Evolutionary conservation across 2,888 invertebrate genomes (phyloP), one percentile per base, ranked within the genome.

Genomic region (Mactromeris polynyma): DNA sequence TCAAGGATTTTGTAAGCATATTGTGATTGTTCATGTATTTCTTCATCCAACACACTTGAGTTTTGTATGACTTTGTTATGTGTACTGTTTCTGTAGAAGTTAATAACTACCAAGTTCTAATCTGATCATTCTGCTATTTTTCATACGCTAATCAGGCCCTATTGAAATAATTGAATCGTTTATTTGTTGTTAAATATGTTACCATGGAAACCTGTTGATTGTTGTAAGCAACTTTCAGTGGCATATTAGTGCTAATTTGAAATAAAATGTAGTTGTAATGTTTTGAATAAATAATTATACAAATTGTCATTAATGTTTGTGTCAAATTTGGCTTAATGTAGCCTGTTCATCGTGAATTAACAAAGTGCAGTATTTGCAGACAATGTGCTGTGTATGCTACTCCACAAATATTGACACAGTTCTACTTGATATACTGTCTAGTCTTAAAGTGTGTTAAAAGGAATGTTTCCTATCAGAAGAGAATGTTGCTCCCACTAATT

Each of bases 241-340:
- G 73, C 73, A 73, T 73, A 36, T 73, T 73, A 73, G 73, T 73
- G 73, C 73, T 73, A 36, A 73, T 36, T 73, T 33, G 33, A 36
- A 73, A 19, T 33, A 33, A 73, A 36, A 19, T 73, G 73, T 73
- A 73, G 73, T 73, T 73, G 33, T 73, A 73, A 73, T 73, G 73
- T 73, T 73, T 73, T 73, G 73, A 73, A 73, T 73, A 73, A 73
- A 73, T 73, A 73, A 73, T 73, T 33, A 73, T 73, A 36, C 36
- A 73, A 73, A 19, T 73, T 73, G 14, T 73, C 14, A 14, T 73
- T 19, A 33, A 17, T 73, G 73, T 26, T 73, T 73, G 73, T 73
- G 14, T 58, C 21, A n/a, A n/a, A n/a, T n/a, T n/a, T n/a, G n/a
- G n/a, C n/a, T n/a, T n/a, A n/a, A n/a, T n/a, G n/a, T n/a, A n/a